phyloP scores from a whole-genome alignment of 2,888 invertebrate genomes.

The Mythimna vitellina region DNA sequence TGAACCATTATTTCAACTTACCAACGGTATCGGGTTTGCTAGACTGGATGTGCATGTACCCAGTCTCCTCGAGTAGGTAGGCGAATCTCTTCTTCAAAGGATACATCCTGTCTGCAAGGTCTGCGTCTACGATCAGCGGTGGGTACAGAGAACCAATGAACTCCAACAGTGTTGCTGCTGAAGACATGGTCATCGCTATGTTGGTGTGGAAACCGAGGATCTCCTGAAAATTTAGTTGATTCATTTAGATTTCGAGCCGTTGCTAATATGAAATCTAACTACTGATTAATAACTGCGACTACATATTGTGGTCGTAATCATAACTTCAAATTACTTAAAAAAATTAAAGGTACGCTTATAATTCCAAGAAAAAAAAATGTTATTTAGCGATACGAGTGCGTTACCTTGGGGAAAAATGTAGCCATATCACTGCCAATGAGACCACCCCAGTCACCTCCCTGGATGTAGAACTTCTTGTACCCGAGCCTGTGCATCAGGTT shows the following conservation, averaged over 20 bases:
- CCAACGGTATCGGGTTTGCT: slow-evolving; percentile 95
- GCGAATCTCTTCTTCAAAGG: slow-evolving; percentile 68
- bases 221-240: slow-evolving; percentile 73
- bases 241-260: no score
- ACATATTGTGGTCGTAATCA: no score
- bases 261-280: no score
- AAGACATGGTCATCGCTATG: slow-evolving; percentile 84
- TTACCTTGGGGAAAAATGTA: slow-evolving; percentile 87
- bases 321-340: no score
- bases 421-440: slow-evolving; percentile 77
- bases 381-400: background rate
- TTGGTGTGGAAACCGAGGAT: slow-evolving; percentile 91
- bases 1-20: no score
- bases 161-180: slow-evolving; percentile 70
- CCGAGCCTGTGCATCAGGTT: slow-evolving; percentile 93
- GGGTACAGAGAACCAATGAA: slow-evolving; percentile 90
- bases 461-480: slow-evolving; percentile 91
- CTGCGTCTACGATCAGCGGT: slow-evolving; percentile 86
- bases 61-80: slow-evolving; percentile 71
- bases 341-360: no score
- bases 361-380: no score
- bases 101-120: slow-evolving; percentile 75
- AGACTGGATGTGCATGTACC: slow-evolving; percentile 93
- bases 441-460: slow-evolving; percentile 95
- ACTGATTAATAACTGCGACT: no score